These are phyloP conservation scores for Ctenodactylus gundi DNA, from an alignment of 2,113 vertebrate species.

Conservation along the genomic window DNA sequence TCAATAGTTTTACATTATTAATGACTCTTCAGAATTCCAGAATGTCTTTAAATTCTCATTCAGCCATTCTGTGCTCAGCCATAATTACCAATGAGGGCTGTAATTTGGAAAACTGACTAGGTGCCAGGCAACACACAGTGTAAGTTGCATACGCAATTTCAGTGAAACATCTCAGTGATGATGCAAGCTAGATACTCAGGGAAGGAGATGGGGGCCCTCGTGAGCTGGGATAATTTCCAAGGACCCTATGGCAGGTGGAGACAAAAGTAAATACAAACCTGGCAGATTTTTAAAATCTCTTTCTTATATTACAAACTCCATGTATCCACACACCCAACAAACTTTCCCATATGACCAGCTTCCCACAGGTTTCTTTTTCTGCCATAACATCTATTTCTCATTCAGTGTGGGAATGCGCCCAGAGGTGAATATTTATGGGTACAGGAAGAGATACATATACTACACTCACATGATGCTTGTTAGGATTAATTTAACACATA, in stretches of 20 bases:
- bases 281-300: not conserved
- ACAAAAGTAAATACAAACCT: not conserved
- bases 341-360: not conserved
- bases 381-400: not conserved
- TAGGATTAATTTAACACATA: not conserved
- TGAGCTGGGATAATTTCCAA: not conserved
- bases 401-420: not conserved
- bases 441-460: not conserved
- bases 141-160: not conserved
- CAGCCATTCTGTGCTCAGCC: conserved; percentile 1
- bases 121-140: not conserved
- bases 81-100: conserved; percentile 40
- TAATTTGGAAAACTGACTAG: not conserved
- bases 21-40: conserved; percentile 50
- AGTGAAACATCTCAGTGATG: not conserved
- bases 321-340: not conserved
- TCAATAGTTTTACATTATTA: conserved; percentile 62
- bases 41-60: conserved; percentile 48
- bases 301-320: not conserved
- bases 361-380: not conserved
- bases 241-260: not conserved
- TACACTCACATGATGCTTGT: not conserved
- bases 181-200: not conserved
- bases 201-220: not conserved
- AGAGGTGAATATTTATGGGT: not conserved